Percentiles rank a stretch among this genome's conserved stretches.
phyloP scores from a whole-genome alignment of 1,140 invertebrate species.

The Uloborus diversus region DNA sequence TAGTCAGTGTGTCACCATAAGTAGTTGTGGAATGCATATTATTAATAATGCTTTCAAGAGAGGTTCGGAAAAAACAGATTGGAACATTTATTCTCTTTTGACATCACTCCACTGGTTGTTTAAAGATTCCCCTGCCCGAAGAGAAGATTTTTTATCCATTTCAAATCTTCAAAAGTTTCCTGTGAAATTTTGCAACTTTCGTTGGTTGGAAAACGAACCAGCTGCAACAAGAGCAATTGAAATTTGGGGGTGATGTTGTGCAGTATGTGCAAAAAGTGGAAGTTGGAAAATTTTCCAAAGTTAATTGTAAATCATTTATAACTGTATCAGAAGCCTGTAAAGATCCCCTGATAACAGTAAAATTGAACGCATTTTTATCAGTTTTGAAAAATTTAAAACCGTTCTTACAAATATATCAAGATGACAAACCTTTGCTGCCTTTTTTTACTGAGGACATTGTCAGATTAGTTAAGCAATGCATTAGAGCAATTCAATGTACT shows the following conservation, averaged over 20 bases:
- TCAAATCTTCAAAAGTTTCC: neutral
- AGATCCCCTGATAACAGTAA: neutral
- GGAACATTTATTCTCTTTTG: neutral
- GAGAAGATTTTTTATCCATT: neutral
- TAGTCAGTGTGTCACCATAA: neutral
- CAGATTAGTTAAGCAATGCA: neutral
- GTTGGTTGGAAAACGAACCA: slow-evolving; percentile 7
- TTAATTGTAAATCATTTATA: neutral
- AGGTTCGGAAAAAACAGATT: neutral
- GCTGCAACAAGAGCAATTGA: neutral
- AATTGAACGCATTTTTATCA: neutral
- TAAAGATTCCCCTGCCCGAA: slow-evolving; percentile 4
- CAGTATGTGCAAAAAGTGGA: neutral
- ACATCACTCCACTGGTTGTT: neutral
- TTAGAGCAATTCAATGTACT: no score
- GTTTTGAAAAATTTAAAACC: neutral
- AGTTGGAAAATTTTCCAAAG: neutral
- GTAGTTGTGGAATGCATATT: slow-evolving; percentile 7
- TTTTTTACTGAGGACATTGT: neutral
- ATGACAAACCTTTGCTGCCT: neutral
- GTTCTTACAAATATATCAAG: neutral
- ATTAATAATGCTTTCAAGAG: neutral
- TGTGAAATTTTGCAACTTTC: neutral
- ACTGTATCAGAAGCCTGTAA: neutral
- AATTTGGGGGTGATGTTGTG: neutral